Evolutionary conservation across 2,797 vertebrate species (phyloP), one percentile per base, ranked within the genome.

Genomic region (Furcifer pardalis): DNA sequence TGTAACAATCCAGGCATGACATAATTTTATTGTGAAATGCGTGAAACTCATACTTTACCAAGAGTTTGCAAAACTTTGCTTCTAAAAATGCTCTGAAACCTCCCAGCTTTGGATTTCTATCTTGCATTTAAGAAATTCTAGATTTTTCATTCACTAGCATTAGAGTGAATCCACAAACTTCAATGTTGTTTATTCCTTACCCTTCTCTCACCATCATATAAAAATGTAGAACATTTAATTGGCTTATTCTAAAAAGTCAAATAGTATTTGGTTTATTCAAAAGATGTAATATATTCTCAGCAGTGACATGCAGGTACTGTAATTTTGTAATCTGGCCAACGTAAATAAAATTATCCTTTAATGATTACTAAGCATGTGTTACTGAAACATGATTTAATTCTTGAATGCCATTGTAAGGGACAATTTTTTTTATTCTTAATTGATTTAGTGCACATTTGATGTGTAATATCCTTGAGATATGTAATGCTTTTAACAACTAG

Each of bases 191-290:
- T 42, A 32, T 79, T 89, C 87, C 89, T 30, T 42, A 87, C 90
- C 85, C 2, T 5, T 83, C 21, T 2, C 4, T 37, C 27, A 5
- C 23, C 42, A 23, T 37, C 25, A 42, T 25, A 35, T 71, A 21
- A 71, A 88, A 84, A 88, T 76, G 89, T 91, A 80, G 77, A 68
- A 46, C 84, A 86, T 6, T 83, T 86, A 77, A n/a, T 71, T 32
- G 76, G 8, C 13, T 81, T 83, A 78, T 89, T 79, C 74, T 82
- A 72, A 1, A 23, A 23, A 19, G 15, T 15, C 75, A 84, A 65
- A 63, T 78, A 30, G 37, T 42, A 25, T 49, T 44, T 71, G 32
- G 2, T 7, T 85, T 35, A 6, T 75, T 79, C 75, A 66, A 52
- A 84, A 77, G 60, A 52, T 49, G 7, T 37, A 76, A 84, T 78